phyloP scores from a whole-genome alignment of 2,888 invertebrate species.

The Melieria omissa region DNA sequence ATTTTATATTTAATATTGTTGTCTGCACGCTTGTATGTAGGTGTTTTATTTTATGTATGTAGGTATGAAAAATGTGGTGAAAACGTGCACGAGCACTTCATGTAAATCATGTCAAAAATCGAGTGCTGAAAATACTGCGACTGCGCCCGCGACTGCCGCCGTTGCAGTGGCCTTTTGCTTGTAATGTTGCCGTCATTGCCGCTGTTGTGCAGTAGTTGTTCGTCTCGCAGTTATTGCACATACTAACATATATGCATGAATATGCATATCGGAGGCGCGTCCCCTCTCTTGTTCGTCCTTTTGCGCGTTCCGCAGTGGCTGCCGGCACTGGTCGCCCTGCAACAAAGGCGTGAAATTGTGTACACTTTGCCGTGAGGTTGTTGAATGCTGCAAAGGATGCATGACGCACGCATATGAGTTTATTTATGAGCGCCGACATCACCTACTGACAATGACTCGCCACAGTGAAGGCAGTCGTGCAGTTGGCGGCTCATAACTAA shows the following conservation, averaged over 20 bases:
- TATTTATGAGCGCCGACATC: no score
- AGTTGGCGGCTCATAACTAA: no score
- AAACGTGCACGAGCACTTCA: conserved; percentile 61
- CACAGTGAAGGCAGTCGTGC: no score
- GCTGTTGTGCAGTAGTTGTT: conserved; percentile 8
- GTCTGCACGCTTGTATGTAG: not conserved
- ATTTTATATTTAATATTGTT: no score
- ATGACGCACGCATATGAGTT: no score
- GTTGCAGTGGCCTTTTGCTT: not conserved
- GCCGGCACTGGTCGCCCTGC: no score
- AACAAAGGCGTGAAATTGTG: no score
- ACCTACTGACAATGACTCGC: no score
- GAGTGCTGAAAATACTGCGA: conserved; percentile 43
- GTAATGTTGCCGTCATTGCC: not conserved
- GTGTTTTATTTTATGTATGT: not conserved
- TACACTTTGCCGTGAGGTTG: no score
- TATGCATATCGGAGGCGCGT: no score
- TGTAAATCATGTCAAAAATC: conserved; percentile 62
- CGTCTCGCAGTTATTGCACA: conserved; percentile 16
- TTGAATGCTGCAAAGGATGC: no score
- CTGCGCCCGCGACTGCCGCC: conserved; percentile 8
- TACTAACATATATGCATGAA: not conserved
- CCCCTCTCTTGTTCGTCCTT: conserved; percentile 9
- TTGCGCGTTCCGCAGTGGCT: no score
- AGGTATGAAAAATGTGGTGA: conserved; percentile 38